Evolutionary conservation across 2,888 invertebrate genomes (phyloP).

Genomic region (Acleris emargana): DNA sequence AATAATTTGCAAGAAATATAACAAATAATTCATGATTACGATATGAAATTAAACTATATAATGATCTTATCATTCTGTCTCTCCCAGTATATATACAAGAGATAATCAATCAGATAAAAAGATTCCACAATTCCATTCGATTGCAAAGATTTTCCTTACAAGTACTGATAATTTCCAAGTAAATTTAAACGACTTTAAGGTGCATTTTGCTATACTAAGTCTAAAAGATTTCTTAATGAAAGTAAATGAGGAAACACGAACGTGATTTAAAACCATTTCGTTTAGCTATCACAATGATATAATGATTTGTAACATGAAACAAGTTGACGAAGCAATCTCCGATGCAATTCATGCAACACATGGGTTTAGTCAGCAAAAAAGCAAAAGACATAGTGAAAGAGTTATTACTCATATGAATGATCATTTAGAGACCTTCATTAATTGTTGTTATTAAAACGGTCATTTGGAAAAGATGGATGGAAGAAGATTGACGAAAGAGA

Average conservation of each 20-base stretch:
- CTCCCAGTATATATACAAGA: constrained; percentile 4
- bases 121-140: not conserved
- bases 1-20: constrained; percentile 15
- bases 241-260: not conserved
- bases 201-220: not conserved
- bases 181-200: not conserved
- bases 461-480: no score
- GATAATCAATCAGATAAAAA: not conserved
- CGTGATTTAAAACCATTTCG: constrained; percentile 6
- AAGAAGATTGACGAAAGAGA: no score
- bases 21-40: constrained; percentile 24
- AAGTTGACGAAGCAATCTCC: constrained; percentile 5
- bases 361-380: not conserved
- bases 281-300: not conserved
- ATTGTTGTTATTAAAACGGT: no score
- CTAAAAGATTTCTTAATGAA: not conserved
- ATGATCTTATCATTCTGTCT: not conserved
- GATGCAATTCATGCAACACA: not conserved
- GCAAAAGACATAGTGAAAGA: no score
- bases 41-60: not conserved
- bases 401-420: no score
- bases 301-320: constrained; percentile 12
- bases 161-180: not conserved
- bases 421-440: no score
- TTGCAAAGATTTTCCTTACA: no score